phyloP scores from a whole-genome alignment of 2,888 invertebrate species.

The Lepidocyrtoides sp. region DNA sequence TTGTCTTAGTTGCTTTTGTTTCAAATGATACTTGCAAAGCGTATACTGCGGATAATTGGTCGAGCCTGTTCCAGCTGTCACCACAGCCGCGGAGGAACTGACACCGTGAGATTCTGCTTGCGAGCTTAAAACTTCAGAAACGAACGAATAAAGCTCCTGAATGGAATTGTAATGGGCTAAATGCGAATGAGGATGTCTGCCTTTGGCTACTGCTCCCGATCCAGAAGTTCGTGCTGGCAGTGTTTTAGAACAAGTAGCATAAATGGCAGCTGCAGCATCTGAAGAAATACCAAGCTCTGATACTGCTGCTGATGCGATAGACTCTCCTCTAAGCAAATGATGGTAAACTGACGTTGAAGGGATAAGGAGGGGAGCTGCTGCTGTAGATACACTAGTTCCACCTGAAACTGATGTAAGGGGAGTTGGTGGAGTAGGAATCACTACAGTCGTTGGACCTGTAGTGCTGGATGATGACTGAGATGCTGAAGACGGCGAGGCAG shows the following conservation, averaged over 20 bases:
- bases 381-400: background rate
- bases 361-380: constrained; percentile 48
- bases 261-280: constrained; percentile 64
- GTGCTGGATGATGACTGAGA: constrained; percentile 73
- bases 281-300: constrained; percentile 50
- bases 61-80: constrained; percentile 43
- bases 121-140: constrained; percentile 85
- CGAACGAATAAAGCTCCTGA: constrained; percentile 85
- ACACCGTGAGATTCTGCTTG: constrained; percentile 81
- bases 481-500: constrained; percentile 69
- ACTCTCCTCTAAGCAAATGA: background rate
- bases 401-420: constrained; percentile 62
- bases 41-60: constrained; percentile 74
- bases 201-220: constrained; percentile 46
- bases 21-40: constrained; percentile 70
- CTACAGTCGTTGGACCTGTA: constrained; percentile 65
- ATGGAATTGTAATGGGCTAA: constrained; percentile 85
- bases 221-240: constrained; percentile 57
- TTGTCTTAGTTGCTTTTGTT: constrained; percentile 69
- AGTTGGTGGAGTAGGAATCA: constrained; percentile 74
- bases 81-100: constrained; percentile 62
- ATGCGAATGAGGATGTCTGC: constrained; percentile 64
- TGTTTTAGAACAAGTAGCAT: constrained; percentile 74
- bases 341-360: constrained; percentile 18
- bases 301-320: background rate